These are phyloP conservation scores for Lepidurus apus DNA, from an alignment of 1,140 invertebrate genomes.

Conservation along the genomic window DNA sequence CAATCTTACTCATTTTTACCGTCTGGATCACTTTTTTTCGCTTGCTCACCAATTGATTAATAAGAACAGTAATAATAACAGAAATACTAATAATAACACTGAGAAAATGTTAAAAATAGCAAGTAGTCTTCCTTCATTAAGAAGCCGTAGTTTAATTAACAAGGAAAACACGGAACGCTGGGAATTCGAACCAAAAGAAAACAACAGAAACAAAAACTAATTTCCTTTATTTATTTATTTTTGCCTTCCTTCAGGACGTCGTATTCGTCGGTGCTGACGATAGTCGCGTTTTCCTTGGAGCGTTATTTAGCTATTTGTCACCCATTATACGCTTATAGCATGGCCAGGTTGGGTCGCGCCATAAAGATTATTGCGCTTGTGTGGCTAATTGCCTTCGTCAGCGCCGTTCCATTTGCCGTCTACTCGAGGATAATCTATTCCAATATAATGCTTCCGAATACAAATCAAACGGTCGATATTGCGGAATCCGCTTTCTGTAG, in stretches of 20 bases:
- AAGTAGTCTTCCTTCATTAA: background rate
- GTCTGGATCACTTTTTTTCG: too few relatives aligned
- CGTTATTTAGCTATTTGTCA: slow-evolving; percentile 89
- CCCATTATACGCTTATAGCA: slow-evolving; percentile 66
- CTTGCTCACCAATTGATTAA: too few relatives aligned
- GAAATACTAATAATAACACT: background rate
- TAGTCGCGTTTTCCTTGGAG: slow-evolving; percentile 77
- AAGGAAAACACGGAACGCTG: background rate
- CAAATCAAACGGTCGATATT: slow-evolving; percentile 43
- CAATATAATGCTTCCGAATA: slow-evolving; percentile 19
- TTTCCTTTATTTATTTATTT: background rate
- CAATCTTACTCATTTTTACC: background rate
- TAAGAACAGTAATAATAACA: too few relatives aligned
- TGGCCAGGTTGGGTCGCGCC: slow-evolving; percentile 71
- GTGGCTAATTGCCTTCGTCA: slow-evolving; percentile 69
- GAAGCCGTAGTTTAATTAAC: background rate
- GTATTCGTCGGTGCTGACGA: slow-evolving; percentile 69
- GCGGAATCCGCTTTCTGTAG: slow-evolving; percentile 72
- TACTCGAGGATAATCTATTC: slow-evolving; percentile 42
- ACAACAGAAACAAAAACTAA: background rate
- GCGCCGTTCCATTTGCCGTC: slow-evolving; percentile 71
- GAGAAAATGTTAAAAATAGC: background rate
- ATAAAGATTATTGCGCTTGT: slow-evolving; percentile 69
- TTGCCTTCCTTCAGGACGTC: slow-evolving; percentile 38
- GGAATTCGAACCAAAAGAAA: background rate